A percentile compares a stretch with the other conserved stretches of the same genome.
These are phyloP conservation scores for Euproctis similis DNA, from an alignment of 2,888 invertebrate species.

Conservation along the genomic window DNA sequence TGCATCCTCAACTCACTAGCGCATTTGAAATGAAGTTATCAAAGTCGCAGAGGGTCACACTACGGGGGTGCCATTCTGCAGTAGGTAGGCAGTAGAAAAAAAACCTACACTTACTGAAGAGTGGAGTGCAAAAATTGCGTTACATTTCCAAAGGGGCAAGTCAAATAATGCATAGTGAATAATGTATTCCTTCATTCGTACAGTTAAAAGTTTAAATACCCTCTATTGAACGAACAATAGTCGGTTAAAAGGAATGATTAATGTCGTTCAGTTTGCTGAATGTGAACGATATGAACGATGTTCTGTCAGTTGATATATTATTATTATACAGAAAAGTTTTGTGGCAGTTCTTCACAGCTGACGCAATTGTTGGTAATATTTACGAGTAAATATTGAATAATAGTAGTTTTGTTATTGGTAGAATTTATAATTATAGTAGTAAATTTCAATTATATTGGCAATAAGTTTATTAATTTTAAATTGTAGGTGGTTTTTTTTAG, in stretches of 20 bases:
- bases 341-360: too few species aligned
- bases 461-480: too few species aligned
- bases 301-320: too few species aligned
- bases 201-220: slow-evolving; percentile 66
- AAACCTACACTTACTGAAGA: slow-evolving; percentile 53
- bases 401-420: too few species aligned
- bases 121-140: slow-evolving; percentile 42
- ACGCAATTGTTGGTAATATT: too few species aligned
- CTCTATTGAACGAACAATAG: slow-evolving; percentile 60
- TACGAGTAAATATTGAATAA: too few species aligned
- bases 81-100: too few species aligned
- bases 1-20: slow-evolving; percentile 31
- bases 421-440: too few species aligned
- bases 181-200: slow-evolving; percentile 58
- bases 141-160: slow-evolving; percentile 41
- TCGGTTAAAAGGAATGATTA: slow-evolving; percentile 53
- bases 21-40: slow-evolving; percentile 69
- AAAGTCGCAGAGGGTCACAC: slow-evolving; percentile 44
- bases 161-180: slow-evolving; percentile 67
- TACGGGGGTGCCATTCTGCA: slow-evolving; percentile 36
- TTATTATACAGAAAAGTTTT: too few species aligned
- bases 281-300: slow-evolving; percentile 20
- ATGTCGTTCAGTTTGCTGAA: slow-evolving; percentile 32
- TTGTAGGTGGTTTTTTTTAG: too few species aligned
- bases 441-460: too few species aligned